phyloP scores from a whole-genome alignment of 2,888 invertebrate genomes.

The Helleia helle region DNA sequence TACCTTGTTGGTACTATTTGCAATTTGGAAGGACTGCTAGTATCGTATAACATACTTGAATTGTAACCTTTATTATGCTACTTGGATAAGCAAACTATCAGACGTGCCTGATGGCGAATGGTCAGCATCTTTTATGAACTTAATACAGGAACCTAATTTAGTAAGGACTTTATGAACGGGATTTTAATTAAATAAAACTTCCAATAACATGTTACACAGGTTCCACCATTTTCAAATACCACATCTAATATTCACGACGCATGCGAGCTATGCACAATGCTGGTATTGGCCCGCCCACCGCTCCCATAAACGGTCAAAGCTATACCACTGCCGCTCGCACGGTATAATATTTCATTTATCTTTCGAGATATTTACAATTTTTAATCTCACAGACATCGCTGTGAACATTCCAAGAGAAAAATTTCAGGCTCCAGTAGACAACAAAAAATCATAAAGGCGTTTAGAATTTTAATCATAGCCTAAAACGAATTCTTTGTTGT shows the following conservation, averaged over 20 bases:
- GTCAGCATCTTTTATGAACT: no score
- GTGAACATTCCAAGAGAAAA: constrained; percentile 18
- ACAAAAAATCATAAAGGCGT: constrained; percentile 4
- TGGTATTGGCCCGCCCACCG: constrained; percentile 22
- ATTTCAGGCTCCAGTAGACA: constrained; percentile 11
- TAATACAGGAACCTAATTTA: no score
- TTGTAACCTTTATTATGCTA: no score
- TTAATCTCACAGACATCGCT: constrained; percentile 19
- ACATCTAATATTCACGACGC: constrained; percentile 9
- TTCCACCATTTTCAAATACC: no score
- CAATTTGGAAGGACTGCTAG: no score
- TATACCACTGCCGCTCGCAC: constrained; percentile 7
- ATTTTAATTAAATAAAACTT: no score
- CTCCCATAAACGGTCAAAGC: constrained; percentile 17
- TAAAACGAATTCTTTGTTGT: background rate
- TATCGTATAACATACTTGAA: no score
- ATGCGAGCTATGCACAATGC: constrained; percentile 22
- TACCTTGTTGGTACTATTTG: no score
- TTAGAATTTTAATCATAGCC: constrained; percentile 5
- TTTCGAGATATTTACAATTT: constrained; percentile 22
- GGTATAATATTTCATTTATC: constrained; percentile 24
- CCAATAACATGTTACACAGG: no score
- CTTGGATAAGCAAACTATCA: no score
- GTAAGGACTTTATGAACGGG: no score
- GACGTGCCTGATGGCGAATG: no score